Conservation (phyloP, 2,888 invertebrate genomes). For the Dicroscelio sp. region DNA sequence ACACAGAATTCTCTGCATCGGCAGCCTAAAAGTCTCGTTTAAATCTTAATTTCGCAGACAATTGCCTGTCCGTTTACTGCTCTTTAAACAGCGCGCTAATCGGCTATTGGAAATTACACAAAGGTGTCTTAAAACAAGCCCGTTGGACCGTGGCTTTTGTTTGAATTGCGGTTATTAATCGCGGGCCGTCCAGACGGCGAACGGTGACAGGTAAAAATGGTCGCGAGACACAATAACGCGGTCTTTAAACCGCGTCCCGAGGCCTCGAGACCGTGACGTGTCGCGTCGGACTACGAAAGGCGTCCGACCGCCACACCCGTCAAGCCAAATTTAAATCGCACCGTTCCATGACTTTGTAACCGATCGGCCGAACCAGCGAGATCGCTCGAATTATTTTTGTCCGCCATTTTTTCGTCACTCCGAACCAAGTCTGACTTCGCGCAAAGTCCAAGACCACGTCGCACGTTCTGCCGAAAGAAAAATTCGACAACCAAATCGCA, state of each 20-base stretch:
- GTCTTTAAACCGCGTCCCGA: conserved; percentile 70
- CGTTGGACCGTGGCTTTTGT: conserved; percentile 16
- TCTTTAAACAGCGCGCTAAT: no score
- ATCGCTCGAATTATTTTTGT: conserved; percentile 51
- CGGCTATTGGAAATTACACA: no score
- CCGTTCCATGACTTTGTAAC: conserved; percentile 71
- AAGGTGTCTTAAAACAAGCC: no score
- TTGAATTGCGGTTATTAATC: conserved; percentile 37
- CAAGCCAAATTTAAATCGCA: conserved; percentile 81
- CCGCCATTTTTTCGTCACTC: background rate
- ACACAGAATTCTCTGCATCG: no score
- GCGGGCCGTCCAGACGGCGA: conserved; percentile 28
- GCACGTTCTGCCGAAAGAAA: no score
- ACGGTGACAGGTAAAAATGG: conserved; percentile 69
- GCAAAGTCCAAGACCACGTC: no score
- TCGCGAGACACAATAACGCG: conserved; percentile 64
- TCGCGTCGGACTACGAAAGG: conserved; percentile 60
- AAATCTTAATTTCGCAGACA: no score
- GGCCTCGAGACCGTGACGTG: conserved; percentile 77
- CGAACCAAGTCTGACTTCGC: no score
- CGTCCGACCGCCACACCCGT: conserved; percentile 79
- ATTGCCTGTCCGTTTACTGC: no score
- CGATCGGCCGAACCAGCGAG: conserved; percentile 44
- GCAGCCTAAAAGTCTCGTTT: no score
- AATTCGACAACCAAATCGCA: no score